Evolutionary conservation across 2,888 invertebrate genomes (phyloP).

Genomic region (Agrotis ipsilon): DNA sequence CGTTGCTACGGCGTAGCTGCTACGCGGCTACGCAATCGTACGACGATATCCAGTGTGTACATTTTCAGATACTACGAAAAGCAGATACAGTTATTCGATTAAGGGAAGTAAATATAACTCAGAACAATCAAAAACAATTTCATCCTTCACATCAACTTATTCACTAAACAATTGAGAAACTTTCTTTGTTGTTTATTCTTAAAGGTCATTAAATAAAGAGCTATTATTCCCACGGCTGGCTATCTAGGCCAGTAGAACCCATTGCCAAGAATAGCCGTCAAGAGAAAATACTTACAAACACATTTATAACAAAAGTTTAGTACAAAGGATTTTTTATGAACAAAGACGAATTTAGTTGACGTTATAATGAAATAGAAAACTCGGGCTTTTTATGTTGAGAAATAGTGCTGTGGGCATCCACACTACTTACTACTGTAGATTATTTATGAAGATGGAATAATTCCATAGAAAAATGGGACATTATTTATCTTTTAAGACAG

Average conservation of each 20-base stretch:
- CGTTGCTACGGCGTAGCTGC: slow-evolving; percentile 51
- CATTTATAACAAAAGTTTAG: slow-evolving; percentile 30
- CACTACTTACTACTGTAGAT: neutral
- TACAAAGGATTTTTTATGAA: slow-evolving; percentile 30
- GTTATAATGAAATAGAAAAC: slow-evolving; percentile 28
- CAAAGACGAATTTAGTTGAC: slow-evolving; percentile 24
- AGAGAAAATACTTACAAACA: slow-evolving; percentile 28
- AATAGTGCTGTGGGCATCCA: neutral
- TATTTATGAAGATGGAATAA: too few relatives aligned
- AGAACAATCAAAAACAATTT: slow-evolving; percentile 15
- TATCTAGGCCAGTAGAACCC: neutral
- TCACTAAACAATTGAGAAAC: slow-evolving; percentile 23
- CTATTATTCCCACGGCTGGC: slow-evolving; percentile 10
- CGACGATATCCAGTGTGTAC: neutral
- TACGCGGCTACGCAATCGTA: slow-evolving; percentile 28
- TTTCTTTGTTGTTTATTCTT: slow-evolving; percentile 8
- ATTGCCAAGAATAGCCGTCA: slow-evolving; percentile 14
- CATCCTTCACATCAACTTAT: slow-evolving; percentile 18
- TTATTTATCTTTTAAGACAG: too few relatives aligned
- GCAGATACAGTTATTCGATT: too few relatives aligned
- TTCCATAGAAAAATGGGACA: too few relatives aligned
- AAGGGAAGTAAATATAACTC: neutral
- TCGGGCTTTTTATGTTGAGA: slow-evolving; percentile 3
- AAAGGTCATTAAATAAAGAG: slow-evolving; percentile 1
- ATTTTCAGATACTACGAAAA: neutral